Evolutionary conservation across 2,113 vertebrate species (phyloP), one percentile per base, ranked within the genome.

Genomic region (Pseudonaja textilis): DNA sequence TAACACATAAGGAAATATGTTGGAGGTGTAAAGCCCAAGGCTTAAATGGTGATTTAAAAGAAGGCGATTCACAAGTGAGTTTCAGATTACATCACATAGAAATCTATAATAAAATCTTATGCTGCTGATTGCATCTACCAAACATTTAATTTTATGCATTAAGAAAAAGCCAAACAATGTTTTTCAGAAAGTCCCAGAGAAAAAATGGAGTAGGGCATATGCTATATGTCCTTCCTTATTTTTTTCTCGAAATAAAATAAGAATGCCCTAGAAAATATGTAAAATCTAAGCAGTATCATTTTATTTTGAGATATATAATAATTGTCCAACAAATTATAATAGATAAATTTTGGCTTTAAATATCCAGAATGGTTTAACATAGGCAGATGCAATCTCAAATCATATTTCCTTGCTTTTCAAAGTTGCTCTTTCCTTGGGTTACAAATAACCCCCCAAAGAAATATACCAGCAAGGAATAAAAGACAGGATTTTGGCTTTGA

Each of bases 1-100:
- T 91, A 93, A 88, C 89, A 45, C 92, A 93, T 93, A 93, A 93
- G 92, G 92, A 87, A 91, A 90, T 91, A 91, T 91, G 86, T 86
- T 57, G 89, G 85, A 88, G 59, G 85, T 91, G 89, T 93, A 88
- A 93, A 93, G 85, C 90, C 85, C 89, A 91, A 74, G 50, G 89
- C 89, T 93, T 93, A 93, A 90, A 93, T 12, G 56, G 85, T 50
- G 26, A 91, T 93, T 93, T 85, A 93, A 93, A 90, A 93, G 89
- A 91, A 93, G 89, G 89, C 56, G 52, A 42, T 52, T 91, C 89
- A 91, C 50, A 91, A 88, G 92, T 88, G 61, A 54, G 92, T 93
- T 93, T 93, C 92, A 88, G 85, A 39, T 93, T 93, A 39, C 92
- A 91, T 93, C 87, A 90, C 89, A 91, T 20, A 69, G 89, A 93